Percentiles rank a stretch among this genome's conserved stretches.
phyloP scores from a whole-genome alignment of 1,140 invertebrate species.

The Aphaenogaster floridana region DNA sequence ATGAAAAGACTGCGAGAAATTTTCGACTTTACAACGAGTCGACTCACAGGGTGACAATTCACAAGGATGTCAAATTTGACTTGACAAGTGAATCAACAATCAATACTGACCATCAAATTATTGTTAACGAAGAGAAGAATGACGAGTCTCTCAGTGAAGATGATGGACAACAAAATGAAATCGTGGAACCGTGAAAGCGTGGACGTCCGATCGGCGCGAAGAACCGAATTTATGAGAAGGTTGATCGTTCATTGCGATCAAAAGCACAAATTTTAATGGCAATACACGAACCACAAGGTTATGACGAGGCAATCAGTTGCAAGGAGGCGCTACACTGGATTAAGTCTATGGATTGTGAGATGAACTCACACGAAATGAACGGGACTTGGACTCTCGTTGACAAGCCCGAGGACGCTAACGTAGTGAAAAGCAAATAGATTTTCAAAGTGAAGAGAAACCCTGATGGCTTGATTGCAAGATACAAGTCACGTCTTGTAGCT shows the following conservation, averaged over 20 bases:
- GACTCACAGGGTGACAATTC: not conserved
- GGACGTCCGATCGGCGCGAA: too few relatives aligned
- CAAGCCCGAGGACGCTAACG: not conserved
- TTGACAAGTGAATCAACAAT: not conserved
- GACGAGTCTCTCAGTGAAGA: not conserved
- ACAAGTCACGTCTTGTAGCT: not conserved
- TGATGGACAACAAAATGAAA: not conserved
- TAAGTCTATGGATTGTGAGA: not conserved
- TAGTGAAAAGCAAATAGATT: not conserved
- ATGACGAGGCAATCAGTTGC: not conserved
- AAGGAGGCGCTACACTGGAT: not conserved
- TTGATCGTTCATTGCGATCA: not conserved
- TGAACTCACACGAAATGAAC: not conserved
- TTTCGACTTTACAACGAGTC: not conserved
- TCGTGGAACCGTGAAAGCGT: too few relatives aligned
- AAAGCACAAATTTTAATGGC: not conserved
- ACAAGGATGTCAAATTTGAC: not conserved
- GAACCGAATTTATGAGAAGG: not conserved
- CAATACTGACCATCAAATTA: not conserved
- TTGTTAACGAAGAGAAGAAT: not conserved
- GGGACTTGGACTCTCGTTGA: not conserved
- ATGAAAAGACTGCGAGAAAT: not conserved
- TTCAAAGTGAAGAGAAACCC: not conserved
- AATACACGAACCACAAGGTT: not conserved
- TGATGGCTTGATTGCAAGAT: not conserved